phyloP scores from a whole-genome alignment of 2,797 vertebrate species.

The Geotrypetes seraphini region DNA sequence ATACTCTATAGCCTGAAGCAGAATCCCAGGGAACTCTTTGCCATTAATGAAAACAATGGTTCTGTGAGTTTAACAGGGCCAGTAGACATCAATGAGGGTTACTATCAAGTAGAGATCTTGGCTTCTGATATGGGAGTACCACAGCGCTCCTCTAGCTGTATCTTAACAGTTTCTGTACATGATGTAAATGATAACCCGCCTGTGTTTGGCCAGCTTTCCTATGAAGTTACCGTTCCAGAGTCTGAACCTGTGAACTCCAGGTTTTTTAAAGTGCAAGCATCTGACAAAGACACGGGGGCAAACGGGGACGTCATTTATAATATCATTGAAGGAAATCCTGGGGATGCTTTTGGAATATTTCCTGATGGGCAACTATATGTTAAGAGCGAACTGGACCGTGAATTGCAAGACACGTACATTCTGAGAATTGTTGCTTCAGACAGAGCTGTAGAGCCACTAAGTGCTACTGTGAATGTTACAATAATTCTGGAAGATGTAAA shows the following conservation, averaged over 20 bases:
- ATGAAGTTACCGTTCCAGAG: constrained; percentile 85
- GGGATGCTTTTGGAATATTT: constrained; percentile 88
- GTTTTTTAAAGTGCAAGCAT: constrained; percentile 88
- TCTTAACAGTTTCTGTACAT: constrained; percentile 83
- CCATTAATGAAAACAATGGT: constrained; percentile 75
- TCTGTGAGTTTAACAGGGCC: constrained; percentile 74
- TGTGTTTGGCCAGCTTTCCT: constrained; percentile 89
- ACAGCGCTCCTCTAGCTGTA: constrained; percentile 68
- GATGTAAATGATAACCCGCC: constrained; percentile 94
- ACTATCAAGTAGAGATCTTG: constrained; percentile 83
- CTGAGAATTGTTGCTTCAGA: constrained; percentile 81
- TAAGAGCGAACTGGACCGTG: constrained; percentile 88
- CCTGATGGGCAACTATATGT: constrained; percentile 95
- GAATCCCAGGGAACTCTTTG: constrained; percentile 80
- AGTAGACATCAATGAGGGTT: constrained; percentile 76
- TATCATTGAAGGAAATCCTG: constrained; percentile 77
- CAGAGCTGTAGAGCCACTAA: constrained; percentile 83
- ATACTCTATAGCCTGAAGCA: constrained; percentile 84
- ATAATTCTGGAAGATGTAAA: constrained; percentile 91
- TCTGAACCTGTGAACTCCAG: constrained; percentile 90
- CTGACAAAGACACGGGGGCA: constrained; percentile 83
- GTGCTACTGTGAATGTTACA: constrained; percentile 80
- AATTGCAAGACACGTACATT: constrained; percentile 81
- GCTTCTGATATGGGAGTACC: constrained; percentile 87
- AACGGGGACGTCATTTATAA: constrained; percentile 90